A percentile compares a stretch with the other conserved stretches of the same genome.
These are phyloP conservation scores for Holothuria scabra DNA, from an alignment of 53 echinoderm and acorn worm species.

Conservation along the genomic window DNA sequence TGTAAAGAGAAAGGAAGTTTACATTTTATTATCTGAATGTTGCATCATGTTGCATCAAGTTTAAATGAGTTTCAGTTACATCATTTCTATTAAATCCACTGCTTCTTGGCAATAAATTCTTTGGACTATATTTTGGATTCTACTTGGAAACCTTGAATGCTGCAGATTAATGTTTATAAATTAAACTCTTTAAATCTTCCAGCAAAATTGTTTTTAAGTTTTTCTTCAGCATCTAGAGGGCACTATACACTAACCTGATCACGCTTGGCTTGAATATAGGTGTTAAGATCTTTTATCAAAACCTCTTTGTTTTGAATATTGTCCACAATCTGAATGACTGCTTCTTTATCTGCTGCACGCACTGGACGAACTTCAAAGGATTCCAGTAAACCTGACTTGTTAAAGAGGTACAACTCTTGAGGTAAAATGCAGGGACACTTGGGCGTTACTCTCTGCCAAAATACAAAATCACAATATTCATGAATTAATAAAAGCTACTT, in stretches of 20 bases:
- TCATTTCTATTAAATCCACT: no score
- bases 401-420: conserved; percentile 95
- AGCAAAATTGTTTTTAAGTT: no score
- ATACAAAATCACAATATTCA: neutral
- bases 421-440: conserved; percentile 94
- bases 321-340: conserved; percentile 64
- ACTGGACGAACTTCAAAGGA: conserved; percentile 84
- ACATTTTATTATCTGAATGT: no score
- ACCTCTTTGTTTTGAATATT: conserved; percentile 76
- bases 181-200: no score
- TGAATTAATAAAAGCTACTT: neutral
- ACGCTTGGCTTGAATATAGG: conserved; percentile 85
- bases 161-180: no score
- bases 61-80: no score
- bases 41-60: no score
- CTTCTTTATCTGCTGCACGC: conserved; percentile 71
- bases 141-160: no score
- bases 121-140: no score
- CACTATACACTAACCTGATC: conserved; percentile 67
- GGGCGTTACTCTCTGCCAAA: conserved; percentile 86
- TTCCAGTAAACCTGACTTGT: conserved; percentile 83
- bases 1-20: conserved; percentile 14
- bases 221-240: no score
- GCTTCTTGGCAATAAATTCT: no score
- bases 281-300: conserved; percentile 74